phyloP scores from a whole-genome alignment of 1,140 invertebrate genomes.

The Druon quercuslanigerum region DNA sequence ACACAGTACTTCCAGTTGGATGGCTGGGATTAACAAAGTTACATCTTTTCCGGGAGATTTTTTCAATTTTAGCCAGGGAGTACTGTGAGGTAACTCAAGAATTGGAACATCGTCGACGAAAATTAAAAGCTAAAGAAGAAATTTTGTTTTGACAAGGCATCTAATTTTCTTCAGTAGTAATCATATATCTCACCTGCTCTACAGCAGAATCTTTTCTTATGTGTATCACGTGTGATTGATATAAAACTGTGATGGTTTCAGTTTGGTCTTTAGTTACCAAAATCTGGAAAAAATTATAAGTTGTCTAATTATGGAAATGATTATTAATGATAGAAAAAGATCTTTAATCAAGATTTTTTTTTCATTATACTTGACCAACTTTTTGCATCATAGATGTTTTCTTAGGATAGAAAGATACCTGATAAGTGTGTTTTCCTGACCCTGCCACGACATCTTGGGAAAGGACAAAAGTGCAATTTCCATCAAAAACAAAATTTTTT shows the following conservation, averaged over 20 bases:
- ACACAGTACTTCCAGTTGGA: constrained; percentile 68
- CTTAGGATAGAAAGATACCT: constrained; percentile 67
- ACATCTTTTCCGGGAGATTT: constrained; percentile 66
- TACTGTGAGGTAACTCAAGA: constrained; percentile 60
- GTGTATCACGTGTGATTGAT: constrained; percentile 79
- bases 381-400: too few species aligned
- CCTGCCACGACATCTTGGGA: constrained; percentile 77
- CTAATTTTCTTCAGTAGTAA: neutral
- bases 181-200: constrained; percentile 29
- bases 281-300: constrained; percentile 32
- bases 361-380: too few species aligned
- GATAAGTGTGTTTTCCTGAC: constrained; percentile 79
- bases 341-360: too few species aligned
- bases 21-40: constrained; percentile 66
- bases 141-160: neutral
- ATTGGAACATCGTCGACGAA: constrained; percentile 67
- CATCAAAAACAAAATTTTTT: constrained; percentile 82
- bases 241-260: constrained; percentile 80
- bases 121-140: constrained; percentile 46
- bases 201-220: constrained; percentile 66
- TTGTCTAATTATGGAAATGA: too few species aligned
- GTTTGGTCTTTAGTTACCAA: constrained; percentile 78
- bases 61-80: constrained; percentile 69
- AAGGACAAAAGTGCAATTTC: constrained; percentile 88
- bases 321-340: too few species aligned